Base-by-base conservation (phyloP, 1,140 invertebrate genomes). In the Druon quercuslanigerum region DNA sequence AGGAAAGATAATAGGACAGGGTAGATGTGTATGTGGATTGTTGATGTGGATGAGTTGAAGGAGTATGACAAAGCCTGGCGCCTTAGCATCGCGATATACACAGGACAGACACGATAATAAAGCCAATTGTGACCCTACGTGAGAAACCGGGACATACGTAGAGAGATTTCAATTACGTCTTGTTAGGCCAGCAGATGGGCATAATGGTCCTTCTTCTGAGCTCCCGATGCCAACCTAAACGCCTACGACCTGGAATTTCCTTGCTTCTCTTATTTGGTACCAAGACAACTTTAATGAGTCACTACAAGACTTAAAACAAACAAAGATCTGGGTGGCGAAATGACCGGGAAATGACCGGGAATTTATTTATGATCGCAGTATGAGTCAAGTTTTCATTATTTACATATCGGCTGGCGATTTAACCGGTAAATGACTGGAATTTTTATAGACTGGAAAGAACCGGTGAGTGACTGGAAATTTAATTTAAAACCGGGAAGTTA, bases 111-210 rank as follows among this genome's bases (percentile, higher is more conserved):
- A 72, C 51, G 81, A 85, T 75, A 84, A 86, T 85, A 83, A 81
- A 86, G 80, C 83, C 84, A 84, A 84, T 86, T 85, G 83, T 82
- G 60, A 71, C 75, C 73, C 78, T 77, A 80, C 83, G 83, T 82
- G 84, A 83, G 82, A 84, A 86, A 83, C 79, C 78, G 76, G 79
- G 79, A 81, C 74, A 73, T 77, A 81, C 78, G 73, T 72, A 54
- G 82, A 83, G 82, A 83, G 83, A 79, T 83, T 86, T 86, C 83
- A 86, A 86, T 86, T 86, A 86, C 77, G 76, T 73, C 83, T 85
- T 76, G 84, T 85, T 85, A 83, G 78, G 54, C 72, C 79, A 60
- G 76, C 84, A 85, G 83, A 82, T 84, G 84, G 81, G 77, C 73
- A 78, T 82, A 82, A 84, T 83, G 79, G 81, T 57, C 51, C 66